These are phyloP conservation scores for Epinephelus moara DNA, from an alignment of 2,113 vertebrate genomes.

Conservation along the genomic window DNA sequence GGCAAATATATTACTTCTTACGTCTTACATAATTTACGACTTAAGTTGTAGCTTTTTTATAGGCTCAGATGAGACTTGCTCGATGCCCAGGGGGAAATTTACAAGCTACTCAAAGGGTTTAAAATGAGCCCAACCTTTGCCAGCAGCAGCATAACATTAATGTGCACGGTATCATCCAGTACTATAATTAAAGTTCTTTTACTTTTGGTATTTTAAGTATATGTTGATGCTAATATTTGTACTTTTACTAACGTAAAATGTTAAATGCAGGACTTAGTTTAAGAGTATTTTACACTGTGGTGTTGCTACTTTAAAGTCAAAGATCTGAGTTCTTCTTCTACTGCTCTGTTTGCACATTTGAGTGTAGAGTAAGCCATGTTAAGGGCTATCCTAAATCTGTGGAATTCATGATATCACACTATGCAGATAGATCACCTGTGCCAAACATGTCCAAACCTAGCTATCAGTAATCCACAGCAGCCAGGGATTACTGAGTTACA, in stretches of 20 bases:
- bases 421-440: not conserved
- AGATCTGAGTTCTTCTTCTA: not conserved
- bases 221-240: not conserved
- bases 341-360: not conserved
- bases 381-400: not conserved
- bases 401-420: not conserved
- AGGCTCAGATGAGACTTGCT: not conserved
- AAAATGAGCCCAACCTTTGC: not conserved
- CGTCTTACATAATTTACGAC: not conserved
- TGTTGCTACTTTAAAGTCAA: not conserved
- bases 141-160: no score
- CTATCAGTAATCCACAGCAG: conserved; percentile 4
- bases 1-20: not conserved
- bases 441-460: conserved; percentile 1
- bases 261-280: not conserved
- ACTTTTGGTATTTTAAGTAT: not conserved
- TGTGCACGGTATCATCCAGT: not conserved
- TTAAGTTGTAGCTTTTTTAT: not conserved
- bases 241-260: no score
- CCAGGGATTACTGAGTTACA: conserved; percentile 58
- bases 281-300: not conserved
- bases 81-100: not conserved
- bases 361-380: no score
- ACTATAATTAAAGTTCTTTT: not conserved
- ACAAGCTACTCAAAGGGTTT: not conserved